Base-by-base conservation (phyloP, 2,888 invertebrate species). In the Tipula confusa region DNA sequence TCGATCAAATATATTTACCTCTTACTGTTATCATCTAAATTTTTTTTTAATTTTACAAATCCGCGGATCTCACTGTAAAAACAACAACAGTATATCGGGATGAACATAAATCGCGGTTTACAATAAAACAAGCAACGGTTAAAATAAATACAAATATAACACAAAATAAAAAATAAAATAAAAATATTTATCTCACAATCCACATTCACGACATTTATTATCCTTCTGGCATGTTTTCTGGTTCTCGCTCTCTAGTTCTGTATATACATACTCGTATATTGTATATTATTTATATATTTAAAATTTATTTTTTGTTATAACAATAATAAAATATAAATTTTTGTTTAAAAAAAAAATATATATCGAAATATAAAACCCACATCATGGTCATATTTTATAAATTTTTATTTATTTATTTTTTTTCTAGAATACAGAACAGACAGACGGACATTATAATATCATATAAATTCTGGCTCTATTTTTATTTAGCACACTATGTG, bases 181-280 rank as follows among this genome's bases (percentile, higher is more conserved):
- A 9, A 64, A 5, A 79, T 80, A 80, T 80, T 80, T 80, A 80
- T 80, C 80, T 80, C 29, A 80, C 29, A 80, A 80, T 80, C 31
- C 80, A 29, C 80, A 80, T 80, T 80, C 31, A 80, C 80, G 80
- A 80, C 80, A 80, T 80, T 80, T 80, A 80, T 80, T 80, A 80
- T 80, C 80, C 80, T 80, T 80, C 80, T 80, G 80, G 80, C 80
- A 80, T 80, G 80, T 80, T 80, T 80, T 80, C 80, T 80, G 80
- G 80, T 80, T 64, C 64, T 24, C 64, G 64, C 64, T 64, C 64
- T 64, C 64, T 64, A 64, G 64, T 24, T 64, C 43, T 43, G n/a
- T 43, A 15, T 7, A 43, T 15, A 36, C 36, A 36, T 36, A 36
- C 36, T 15, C 9, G 15, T 43, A 64, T 64, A 64, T 64, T 64